A percentile compares a stretch with the other conserved stretches of the same genome.
phyloP scores from a whole-genome alignment of 1,140 invertebrate genomes.

The Mizuhopecten yessoensis region DNA sequence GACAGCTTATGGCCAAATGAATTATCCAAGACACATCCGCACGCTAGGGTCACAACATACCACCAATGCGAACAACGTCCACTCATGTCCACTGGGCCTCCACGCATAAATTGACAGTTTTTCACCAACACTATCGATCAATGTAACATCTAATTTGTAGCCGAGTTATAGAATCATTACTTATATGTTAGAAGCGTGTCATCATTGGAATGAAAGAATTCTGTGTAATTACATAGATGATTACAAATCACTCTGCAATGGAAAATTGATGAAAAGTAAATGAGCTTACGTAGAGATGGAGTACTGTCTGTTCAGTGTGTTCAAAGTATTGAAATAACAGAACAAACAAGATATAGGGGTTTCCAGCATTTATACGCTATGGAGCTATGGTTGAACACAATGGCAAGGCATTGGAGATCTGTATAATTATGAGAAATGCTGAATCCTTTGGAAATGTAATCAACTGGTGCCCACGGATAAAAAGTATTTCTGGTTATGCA shows the following conservation, averaged over 20 bases:
- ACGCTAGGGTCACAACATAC: background rate
- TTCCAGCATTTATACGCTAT: background rate
- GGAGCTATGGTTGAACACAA: background rate
- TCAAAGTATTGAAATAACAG: background rate
- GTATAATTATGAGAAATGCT: background rate
- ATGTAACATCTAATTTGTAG: slow-evolving; percentile 17
- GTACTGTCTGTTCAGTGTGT: background rate
- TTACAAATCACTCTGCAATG: background rate
- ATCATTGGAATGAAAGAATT: background rate
- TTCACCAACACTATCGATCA: background rate
- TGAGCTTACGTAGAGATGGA: background rate
- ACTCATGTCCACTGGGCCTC: background rate
- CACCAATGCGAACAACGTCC: background rate
- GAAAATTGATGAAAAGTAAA: background rate
- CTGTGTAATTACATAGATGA: slow-evolving; percentile 13
- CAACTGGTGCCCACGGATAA: background rate
- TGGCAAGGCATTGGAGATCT: background rate
- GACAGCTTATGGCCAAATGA: background rate
- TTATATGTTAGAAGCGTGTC: slow-evolving; percentile 34
- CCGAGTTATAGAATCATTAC: slow-evolving; percentile 11
- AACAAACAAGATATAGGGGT: background rate
- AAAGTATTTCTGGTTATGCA: background rate
- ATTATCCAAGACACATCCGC: background rate
- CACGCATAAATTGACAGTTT: slow-evolving; percentile 8
- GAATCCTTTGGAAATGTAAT: slow-evolving; percentile 2